Percentiles rank a stretch among this genome's conserved stretches.
These are phyloP conservation scores for Pseudococcus jackbeardsleyi DNA, from an alignment of 2,888 invertebrate species.

Conservation along the genomic window DNA sequence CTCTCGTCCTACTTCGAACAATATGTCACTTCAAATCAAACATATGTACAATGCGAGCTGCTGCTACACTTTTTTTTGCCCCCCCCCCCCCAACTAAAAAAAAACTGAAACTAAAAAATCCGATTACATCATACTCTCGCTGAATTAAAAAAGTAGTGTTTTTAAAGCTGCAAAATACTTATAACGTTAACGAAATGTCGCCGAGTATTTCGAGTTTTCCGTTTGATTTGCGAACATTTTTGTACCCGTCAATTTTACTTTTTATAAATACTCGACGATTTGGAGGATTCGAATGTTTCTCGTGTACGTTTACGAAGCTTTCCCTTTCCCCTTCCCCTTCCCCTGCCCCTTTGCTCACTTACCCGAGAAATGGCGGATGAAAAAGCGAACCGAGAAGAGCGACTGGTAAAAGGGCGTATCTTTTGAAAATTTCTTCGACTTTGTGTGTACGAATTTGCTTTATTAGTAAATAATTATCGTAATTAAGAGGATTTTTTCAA, in stretches of 20 bases:
- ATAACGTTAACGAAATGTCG: not conserved
- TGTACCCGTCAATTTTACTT: slow-evolving; percentile 11
- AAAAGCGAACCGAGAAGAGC: not conserved
- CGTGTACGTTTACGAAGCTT: not conserved
- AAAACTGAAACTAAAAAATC: not conserved
- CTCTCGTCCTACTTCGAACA: not conserved
- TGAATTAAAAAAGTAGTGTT: not conserved
- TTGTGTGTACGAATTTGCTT: not conserved
- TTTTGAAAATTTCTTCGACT: not conserved
- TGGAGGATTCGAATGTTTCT: not conserved
- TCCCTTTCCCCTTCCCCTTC: not conserved
- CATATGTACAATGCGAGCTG: not conserved
- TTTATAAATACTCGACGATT: slow-evolving; percentile 12
- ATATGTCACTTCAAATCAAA: not conserved
- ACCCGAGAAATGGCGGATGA: not conserved
- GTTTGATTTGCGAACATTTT: slow-evolving; percentile 22
- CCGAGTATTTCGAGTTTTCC: not conserved
- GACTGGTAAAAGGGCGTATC: not conserved
- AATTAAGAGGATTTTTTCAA: slow-evolving; percentile 8
- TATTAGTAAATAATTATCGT: not conserved
- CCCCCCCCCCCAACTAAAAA: not conserved
- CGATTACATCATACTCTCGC: not conserved
- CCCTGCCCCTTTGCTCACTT: not conserved
- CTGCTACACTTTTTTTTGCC: not conserved
- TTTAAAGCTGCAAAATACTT: not conserved